Base-by-base conservation (phyloP, 53 echinoderm and acorn worm species). In the Luidia sarsii region DNA sequence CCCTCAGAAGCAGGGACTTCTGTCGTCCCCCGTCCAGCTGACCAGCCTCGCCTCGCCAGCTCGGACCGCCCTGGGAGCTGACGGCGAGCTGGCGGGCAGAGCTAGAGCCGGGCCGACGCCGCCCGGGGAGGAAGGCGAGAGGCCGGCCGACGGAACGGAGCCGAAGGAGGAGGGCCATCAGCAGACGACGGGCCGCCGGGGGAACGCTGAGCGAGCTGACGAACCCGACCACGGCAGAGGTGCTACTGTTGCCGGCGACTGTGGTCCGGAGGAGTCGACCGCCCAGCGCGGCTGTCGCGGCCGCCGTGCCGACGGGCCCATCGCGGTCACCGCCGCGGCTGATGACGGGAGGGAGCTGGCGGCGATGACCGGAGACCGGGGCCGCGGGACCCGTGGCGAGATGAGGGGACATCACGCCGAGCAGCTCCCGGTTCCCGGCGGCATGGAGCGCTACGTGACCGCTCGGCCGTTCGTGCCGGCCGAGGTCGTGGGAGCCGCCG, bases 1-100 rank as follows among this genome's bases (percentile, higher is more conserved):
- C n/a, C n/a, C 41, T 41, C 61, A 77, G 77, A 77, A 77, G 61
- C 60, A 60, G 61, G 77, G 61, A 20, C 36, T 77, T n/a, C 25
- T 77, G 41, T 59, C 77, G 33, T 77, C 62, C 9, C 77, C 77
- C 1, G 28, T 60, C 28, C 23, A 77, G 46, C 30, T 77, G 48
- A 77, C 77, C 31, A 77, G 36, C 19, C 34, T 77, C 0, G 48
- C 61, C 3, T 77, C 77, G 18, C 77, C 77, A 25, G 60, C 45
- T 23, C 61, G 61, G 10, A 22, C 43, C 10, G 59, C 43, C 24
- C 21, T 59, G 45, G 31, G 18, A 4, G 32, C 9, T 27, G 14
- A 4, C 9, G 25, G 1, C 28, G 29, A 20, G 4, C 51, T 52
- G 18, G 54, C 3, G 1, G n/a, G n/a, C n/a, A n/a, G n/a, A n/a